Evolutionary conservation across 2,888 invertebrate species (phyloP).

Genomic region (Chrysomela aeneicollis): DNA sequence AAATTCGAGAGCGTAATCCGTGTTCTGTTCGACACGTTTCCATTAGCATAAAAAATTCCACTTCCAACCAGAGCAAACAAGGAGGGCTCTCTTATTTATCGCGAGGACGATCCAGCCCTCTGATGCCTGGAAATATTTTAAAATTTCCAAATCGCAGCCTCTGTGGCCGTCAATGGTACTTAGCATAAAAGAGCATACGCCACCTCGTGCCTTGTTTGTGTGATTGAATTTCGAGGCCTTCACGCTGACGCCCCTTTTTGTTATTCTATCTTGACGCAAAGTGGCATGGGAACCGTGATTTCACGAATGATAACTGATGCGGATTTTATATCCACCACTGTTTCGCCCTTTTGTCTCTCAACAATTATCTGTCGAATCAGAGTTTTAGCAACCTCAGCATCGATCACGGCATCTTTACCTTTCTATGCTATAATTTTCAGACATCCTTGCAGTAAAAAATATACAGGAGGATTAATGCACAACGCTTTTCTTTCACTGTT

Average conservation of each 20-base stretch:
- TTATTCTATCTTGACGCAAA: conserved; percentile 34
- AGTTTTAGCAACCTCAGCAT: too few relatives aligned
- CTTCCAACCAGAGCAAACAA: conserved; percentile 47
- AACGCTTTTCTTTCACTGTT: too few relatives aligned
- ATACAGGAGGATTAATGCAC: too few relatives aligned
- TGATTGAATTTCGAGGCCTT: conserved; percentile 39
- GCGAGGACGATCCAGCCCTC: conserved; percentile 24
- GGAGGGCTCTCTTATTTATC: conserved; percentile 35
- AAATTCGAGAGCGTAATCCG: conserved; percentile 46
- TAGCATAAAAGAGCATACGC: conserved; percentile 36
- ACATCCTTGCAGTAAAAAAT: too few relatives aligned
- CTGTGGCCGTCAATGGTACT: conserved; percentile 36
- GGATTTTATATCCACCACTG: neutral
- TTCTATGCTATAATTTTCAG: too few relatives aligned
- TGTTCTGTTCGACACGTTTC: conserved; percentile 47
- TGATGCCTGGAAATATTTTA: conserved; percentile 42
- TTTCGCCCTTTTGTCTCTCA: too few relatives aligned
- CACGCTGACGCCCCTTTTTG: conserved; percentile 20
- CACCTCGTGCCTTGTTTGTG: conserved; percentile 24
- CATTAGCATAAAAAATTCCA: conserved; percentile 48
- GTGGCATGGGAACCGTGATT: conserved; percentile 19
- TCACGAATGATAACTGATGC: neutral
- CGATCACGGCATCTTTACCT: too few relatives aligned
- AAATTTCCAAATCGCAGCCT: conserved; percentile 40
- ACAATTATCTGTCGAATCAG: too few relatives aligned